Conservation (phyloP, 2,113 vertebrate genomes). For the Cynopterus brachyotis region DNA sequence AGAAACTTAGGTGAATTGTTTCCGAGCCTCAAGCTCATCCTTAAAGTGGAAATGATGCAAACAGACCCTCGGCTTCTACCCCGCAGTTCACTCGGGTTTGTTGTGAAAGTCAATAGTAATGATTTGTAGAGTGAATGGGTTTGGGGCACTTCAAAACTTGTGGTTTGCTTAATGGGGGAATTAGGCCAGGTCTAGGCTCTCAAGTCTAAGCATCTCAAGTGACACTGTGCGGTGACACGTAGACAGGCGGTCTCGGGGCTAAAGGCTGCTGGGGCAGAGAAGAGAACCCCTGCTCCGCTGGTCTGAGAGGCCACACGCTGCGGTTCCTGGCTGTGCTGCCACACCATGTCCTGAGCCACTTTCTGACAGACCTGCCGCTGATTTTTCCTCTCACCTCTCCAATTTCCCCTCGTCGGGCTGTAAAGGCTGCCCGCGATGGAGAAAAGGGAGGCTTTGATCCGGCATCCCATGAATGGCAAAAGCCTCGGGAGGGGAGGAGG, state of each 20-base stretch:
- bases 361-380: not conserved
- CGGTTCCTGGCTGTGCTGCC: not conserved
- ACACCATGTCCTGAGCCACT: not conserved
- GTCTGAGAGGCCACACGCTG: accelerated
- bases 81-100: not conserved
- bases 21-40: not conserved
- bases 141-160: not conserved
- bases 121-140: not conserved
- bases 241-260: accelerated
- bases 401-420: not conserved
- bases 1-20: not conserved
- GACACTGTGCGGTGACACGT: accelerated
- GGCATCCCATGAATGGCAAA: slow-evolving; percentile 79
- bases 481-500: slow-evolving; percentile 68
- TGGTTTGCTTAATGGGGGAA: not conserved
- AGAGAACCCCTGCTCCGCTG: not conserved
- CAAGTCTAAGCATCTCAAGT: not conserved
- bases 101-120: not conserved
- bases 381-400: not conserved
- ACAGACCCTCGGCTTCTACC: not conserved
- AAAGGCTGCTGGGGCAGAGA: not conserved
- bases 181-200: not conserved
- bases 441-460: slow-evolving; percentile 84
- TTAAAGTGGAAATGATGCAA: not conserved
- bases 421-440: not conserved